phyloP scores from a whole-genome alignment of 2,797 vertebrate species.

The Periparus ater region DNA sequence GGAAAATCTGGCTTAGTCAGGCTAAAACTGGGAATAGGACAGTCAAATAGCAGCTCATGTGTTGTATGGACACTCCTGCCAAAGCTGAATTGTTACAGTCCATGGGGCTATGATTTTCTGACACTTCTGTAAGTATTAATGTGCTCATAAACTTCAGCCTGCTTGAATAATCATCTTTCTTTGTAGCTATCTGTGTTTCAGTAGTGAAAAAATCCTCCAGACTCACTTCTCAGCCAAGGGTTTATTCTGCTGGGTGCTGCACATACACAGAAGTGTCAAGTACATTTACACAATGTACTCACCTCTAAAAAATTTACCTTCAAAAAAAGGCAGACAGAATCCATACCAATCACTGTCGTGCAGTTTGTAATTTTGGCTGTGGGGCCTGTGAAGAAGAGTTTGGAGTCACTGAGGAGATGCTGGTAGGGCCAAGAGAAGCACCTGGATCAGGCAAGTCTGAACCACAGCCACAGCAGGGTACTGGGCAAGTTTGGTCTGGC shows the following conservation, averaged over 20 bases:
- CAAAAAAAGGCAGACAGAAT: not conserved
- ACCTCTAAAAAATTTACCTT: not conserved
- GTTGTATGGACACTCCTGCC: not conserved
- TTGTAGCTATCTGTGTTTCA: not conserved
- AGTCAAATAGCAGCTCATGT: not conserved
- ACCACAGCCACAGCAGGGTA: not conserved
- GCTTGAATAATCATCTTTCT: not conserved
- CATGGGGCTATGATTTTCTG: not conserved
- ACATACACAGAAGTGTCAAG: fast-evolving
- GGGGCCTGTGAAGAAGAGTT: not conserved
- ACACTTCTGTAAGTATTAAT: not conserved
- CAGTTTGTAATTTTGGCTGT: not conserved
- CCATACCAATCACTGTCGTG: not conserved
- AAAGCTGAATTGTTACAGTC: not conserved
- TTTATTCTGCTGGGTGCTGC: not conserved
- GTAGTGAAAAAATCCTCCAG: not conserved
- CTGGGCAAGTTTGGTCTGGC: not conserved
- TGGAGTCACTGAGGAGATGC: not conserved
- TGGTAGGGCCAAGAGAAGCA: not conserved
- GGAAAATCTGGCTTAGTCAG: not conserved
- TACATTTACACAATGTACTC: not conserved
- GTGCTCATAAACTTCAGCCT: not conserved
- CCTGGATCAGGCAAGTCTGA: not conserved
- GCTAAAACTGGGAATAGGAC: not conserved
- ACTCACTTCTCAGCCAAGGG: not conserved